Percentiles rank a stretch among this genome's conserved stretches.
phyloP scores from a whole-genome alignment of 2,113 vertebrate species.

The Xenus cinereus region DNA sequence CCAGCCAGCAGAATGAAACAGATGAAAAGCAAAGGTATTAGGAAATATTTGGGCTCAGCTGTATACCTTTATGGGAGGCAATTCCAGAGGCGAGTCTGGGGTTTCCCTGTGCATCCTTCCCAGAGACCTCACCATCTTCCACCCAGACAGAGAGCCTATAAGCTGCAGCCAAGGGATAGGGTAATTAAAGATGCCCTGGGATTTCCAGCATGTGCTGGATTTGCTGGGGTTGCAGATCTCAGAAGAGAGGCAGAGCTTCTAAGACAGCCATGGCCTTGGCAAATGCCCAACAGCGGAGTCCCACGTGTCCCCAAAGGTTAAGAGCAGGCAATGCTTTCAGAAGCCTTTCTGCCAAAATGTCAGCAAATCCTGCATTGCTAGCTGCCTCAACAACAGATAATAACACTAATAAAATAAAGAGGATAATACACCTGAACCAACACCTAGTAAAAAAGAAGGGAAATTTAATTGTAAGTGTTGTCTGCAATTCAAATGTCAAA shows the following conservation, averaged over 20 bases:
- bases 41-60: not conserved
- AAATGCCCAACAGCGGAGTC: not conserved
- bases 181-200: not conserved
- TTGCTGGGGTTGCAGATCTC: not conserved
- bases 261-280: not conserved
- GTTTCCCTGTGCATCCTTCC: not conserved
- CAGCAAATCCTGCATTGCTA: not conserved
- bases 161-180: not conserved
- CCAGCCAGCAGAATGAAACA: not conserved
- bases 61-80: not conserved
- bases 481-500: constrained; percentile 32
- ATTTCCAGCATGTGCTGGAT: not conserved
- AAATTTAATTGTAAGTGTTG: not conserved
- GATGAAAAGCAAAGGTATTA: not conserved
- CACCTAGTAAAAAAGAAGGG: not conserved
- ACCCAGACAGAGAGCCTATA: not conserved
- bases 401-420: not conserved
- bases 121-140: too few species aligned
- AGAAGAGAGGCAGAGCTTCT: not conserved
- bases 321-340: not conserved
- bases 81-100: not conserved
- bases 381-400: not conserved
- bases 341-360: not conserved
- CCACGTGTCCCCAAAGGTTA: not conserved
- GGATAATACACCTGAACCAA: not conserved